Evolutionary conservation across 2,888 invertebrate genomes (phyloP).

Genomic region (Heliconius ethilla): DNA sequence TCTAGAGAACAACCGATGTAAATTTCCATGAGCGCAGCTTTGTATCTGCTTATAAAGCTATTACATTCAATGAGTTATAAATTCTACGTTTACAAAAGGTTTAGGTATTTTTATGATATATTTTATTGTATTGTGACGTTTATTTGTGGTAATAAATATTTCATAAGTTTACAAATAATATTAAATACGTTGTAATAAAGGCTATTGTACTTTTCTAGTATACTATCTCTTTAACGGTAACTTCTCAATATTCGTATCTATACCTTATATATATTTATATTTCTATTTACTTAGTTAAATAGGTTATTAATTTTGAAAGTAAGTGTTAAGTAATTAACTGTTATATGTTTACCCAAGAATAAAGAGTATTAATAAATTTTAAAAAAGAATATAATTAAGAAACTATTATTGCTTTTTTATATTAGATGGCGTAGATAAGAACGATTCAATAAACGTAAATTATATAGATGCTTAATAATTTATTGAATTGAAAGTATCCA

Average conservation of each 20-base stretch:
- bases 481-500: neutral
- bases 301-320: neutral
- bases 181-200: neutral
- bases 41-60: conserved; percentile 38
- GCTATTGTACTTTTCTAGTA: neutral
- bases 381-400: too few species aligned
- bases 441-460: conserved; percentile 2
- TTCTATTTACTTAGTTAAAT: neutral
- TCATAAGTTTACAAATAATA: neutral
- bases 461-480: neutral
- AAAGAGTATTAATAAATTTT: neutral
- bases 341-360: neutral
- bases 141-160: neutral
- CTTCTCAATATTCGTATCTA: neutral
- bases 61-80: conserved; percentile 33
- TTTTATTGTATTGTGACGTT: neutral
- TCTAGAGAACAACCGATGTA: conserved; percentile 57
- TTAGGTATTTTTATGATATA: conserved; percentile 15
- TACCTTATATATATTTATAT: neutral
- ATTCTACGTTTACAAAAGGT: neutral
- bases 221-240: neutral
- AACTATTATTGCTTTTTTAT: neutral
- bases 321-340: neutral
- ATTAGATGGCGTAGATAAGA: neutral
- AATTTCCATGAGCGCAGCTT: conserved; percentile 42